Percentiles rank a stretch among this genome's conserved stretches.
Conservation (phyloP, 2,113 vertebrate genomes). For the Oceanites oceanicus region DNA sequence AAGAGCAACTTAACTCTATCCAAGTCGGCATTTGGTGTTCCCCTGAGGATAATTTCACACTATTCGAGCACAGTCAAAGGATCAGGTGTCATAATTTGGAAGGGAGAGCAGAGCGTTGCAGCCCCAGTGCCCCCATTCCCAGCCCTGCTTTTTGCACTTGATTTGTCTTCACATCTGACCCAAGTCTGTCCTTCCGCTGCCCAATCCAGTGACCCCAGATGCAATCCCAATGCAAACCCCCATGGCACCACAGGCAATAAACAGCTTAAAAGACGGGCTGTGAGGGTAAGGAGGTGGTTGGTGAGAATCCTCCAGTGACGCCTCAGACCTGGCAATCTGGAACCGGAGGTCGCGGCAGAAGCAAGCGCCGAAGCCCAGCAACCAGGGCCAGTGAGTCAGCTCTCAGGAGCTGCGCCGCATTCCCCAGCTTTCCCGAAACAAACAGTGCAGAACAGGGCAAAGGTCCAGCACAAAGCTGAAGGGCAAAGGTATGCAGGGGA, state of each 20-base stretch:
- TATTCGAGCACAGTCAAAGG: rapidly evolving
- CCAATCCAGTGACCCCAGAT: neutral
- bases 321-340: neutral
- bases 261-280: neutral
- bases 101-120: neutral
- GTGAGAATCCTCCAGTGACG: neutral
- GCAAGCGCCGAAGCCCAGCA: neutral
- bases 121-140: neutral
- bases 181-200: neutral
- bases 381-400: slow-evolving; percentile 37
- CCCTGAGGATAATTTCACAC: slow-evolving; percentile 5
- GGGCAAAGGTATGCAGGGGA: slow-evolving; percentile 25
- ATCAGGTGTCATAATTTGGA: neutral
- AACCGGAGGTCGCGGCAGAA: neutral
- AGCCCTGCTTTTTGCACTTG: neutral
- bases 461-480: slow-evolving; percentile 60
- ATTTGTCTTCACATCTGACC: neutral
- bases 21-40: neutral
- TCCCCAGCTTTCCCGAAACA: slow-evolving; percentile 43
- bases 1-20: neutral
- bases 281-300: neutral
- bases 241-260: neutral
- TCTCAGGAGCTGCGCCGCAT: neutral
- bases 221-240: neutral
- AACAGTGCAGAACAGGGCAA: slow-evolving; percentile 58